Base-by-base conservation (phyloP, 2,888 invertebrate species). In the Andrena bucephala region DNA sequence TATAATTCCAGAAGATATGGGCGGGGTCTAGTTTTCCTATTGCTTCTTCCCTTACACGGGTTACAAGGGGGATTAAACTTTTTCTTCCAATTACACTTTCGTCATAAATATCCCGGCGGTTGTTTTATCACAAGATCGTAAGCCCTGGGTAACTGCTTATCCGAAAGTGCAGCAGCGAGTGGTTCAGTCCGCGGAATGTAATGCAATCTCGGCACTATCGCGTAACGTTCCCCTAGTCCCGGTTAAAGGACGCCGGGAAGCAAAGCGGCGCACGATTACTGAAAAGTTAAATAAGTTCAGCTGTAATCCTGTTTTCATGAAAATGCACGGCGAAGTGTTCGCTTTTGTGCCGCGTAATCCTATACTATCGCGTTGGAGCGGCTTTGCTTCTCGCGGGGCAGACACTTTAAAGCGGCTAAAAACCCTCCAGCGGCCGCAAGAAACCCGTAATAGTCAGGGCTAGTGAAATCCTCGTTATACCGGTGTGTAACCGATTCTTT, bases 251-350 rank as follows among this genome's bases (percentile, higher is more conserved):
- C 33, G 62, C 60, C 42, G 29, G 10, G n/a, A 52, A 68, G 50
- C 52, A 16, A 67, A 16, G 60, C 42, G 31, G 8, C n/a, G 36
- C 52, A 24, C 77, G 72, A 60, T 77, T 63, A 77, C 72, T 72
- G 68, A 77, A 81, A 81, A 81, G 81, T 81, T 81, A 77, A 81
- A 81, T 77, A 77, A 81, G 77, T 77, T 77, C 72, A 29, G 29
- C 71, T 67, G 77, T 77, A 81, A 81, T 81, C 77, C 77, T 68
- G 81, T 72, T 77, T 77, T 72, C 81, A 77, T 81, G 81, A 81
- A 81, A 81, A 81, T 81, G 71, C 62, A 77, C 54, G 62, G 72
- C 62, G 63, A 60, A 68, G 66, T 52, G 72, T 63, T 68, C 77
- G 77, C 77, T 81, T 77, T 81, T 81, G 81, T 81, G 68, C 62